phyloP scores from a whole-genome alignment of 2,888 invertebrate genomes.

The Volucella inflata region DNA sequence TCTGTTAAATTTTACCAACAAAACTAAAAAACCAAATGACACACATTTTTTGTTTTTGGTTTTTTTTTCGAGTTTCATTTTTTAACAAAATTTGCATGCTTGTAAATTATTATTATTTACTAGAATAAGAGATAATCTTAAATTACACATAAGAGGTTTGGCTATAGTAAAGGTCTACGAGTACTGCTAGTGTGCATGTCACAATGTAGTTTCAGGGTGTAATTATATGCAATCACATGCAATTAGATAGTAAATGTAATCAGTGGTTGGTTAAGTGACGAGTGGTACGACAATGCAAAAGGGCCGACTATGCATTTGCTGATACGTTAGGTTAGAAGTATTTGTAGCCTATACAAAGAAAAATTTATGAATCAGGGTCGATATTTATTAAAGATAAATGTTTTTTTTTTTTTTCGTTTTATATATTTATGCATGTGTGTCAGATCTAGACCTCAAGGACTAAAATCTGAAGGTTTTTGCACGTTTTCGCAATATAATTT shows the following conservation, averaged over 20 bases:
- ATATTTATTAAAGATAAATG: neutral
- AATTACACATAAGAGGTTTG: conserved; percentile 31
- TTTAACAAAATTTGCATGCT: conserved; percentile 59
- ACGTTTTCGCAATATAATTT: too few relatives aligned
- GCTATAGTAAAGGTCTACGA: conserved; percentile 22
- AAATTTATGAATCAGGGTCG: conserved; percentile 19
- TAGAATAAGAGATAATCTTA: conserved; percentile 61
- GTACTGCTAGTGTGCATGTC: conserved; percentile 60
- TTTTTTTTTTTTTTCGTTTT: too few relatives aligned
- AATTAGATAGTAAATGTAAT: conserved; percentile 64
- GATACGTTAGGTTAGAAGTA: conserved; percentile 6
- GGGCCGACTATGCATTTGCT: conserved; percentile 31
- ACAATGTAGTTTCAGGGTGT: conserved; percentile 51
- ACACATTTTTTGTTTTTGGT: conserved; percentile 46
- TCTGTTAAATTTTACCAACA: conserved; percentile 27
- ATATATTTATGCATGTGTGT: too few relatives aligned
- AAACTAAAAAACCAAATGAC: conserved; percentile 36
- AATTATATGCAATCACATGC: conserved; percentile 69
- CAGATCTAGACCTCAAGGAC: too few relatives aligned
- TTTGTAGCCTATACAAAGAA: neutral
- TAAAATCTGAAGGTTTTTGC: too few relatives aligned
- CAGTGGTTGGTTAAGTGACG: conserved; percentile 54
- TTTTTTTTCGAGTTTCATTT: too few relatives aligned
- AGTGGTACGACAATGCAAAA: conserved; percentile 29
- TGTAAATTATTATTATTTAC: conserved; percentile 71